These are phyloP conservation scores for Rhabdophis nuchalis DNA, from an alignment of 2,797 vertebrate genomes.

Conservation along the genomic window DNA sequence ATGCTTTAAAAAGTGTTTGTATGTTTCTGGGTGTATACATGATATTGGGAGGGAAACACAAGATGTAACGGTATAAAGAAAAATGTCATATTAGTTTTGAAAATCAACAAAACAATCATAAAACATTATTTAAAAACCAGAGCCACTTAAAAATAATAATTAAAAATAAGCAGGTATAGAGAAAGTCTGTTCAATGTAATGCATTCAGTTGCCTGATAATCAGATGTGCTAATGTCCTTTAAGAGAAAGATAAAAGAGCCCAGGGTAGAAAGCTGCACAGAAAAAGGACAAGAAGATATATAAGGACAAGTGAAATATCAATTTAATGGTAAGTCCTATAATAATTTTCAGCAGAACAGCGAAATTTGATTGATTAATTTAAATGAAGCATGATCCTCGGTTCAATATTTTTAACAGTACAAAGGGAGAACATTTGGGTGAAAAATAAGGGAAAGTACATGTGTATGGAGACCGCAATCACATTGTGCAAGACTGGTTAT, in stretches of 20 bases:
- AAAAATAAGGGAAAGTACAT: neutral
- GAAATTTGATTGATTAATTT: neutral
- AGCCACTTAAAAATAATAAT: neutral
- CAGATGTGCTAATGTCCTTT: neutral
- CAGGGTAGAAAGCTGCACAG: neutral
- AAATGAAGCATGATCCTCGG: neutral
- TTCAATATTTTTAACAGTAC: neutral
- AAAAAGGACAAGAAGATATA: neutral
- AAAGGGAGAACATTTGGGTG: neutral
- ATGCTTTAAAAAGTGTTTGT: neutral
- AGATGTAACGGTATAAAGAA: neutral
- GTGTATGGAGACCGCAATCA: neutral
- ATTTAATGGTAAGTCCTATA: neutral
- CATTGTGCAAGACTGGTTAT: neutral
- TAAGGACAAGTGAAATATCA: neutral
- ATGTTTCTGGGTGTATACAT: neutral
- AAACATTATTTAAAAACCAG: neutral
- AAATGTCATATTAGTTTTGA: neutral
- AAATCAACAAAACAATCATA: neutral
- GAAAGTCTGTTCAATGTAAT: neutral
- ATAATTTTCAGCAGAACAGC: neutral
- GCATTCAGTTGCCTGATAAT: neutral
- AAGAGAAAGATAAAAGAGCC: neutral
- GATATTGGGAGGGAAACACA: neutral
- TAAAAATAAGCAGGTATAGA: neutral